Percentiles rank a stretch among this genome's conserved stretches.
Conservation (phyloP, 2,888 invertebrate species). For the Bombylius major region DNA sequence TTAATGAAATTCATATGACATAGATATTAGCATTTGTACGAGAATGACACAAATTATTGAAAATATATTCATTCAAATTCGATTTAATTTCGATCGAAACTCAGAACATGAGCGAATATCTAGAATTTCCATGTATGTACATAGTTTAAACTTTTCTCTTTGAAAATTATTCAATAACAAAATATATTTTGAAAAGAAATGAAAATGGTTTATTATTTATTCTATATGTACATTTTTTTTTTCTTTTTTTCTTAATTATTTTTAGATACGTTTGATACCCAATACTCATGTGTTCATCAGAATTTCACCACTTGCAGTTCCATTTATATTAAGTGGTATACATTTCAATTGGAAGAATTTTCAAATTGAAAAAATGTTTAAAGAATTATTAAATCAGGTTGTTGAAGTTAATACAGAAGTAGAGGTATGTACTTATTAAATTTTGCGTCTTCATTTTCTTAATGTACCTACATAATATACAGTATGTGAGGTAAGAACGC, state of each 20-base stretch:
- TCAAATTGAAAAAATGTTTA: constrained; percentile 7
- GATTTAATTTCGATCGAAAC: too few species aligned
- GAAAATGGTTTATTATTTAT: background rate
- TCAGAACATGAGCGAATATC: too few species aligned
- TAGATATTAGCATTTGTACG: too few species aligned
- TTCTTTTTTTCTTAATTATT: background rate
- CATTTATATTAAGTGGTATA: constrained; percentile 10
- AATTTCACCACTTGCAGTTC: constrained; percentile 3
- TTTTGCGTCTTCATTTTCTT: too few species aligned
- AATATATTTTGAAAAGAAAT: background rate
- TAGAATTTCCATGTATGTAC: too few species aligned
- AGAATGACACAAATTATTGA: too few species aligned
- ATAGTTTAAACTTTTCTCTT: background rate
- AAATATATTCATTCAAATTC: too few species aligned
- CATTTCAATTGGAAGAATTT: constrained; percentile 6
- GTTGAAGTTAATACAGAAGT: background rate
- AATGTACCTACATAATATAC: too few species aligned
- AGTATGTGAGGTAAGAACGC: too few species aligned
- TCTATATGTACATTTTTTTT: background rate
- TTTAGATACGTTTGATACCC: background rate
- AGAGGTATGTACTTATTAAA: background rate
- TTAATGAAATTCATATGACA: too few species aligned
- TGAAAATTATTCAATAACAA: background rate
- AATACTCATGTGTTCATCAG: background rate
- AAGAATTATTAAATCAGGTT: background rate